These are phyloP conservation scores for Chironomus striatipennis DNA, from an alignment of 1,140 invertebrate species.

Conservation along the genomic window DNA sequence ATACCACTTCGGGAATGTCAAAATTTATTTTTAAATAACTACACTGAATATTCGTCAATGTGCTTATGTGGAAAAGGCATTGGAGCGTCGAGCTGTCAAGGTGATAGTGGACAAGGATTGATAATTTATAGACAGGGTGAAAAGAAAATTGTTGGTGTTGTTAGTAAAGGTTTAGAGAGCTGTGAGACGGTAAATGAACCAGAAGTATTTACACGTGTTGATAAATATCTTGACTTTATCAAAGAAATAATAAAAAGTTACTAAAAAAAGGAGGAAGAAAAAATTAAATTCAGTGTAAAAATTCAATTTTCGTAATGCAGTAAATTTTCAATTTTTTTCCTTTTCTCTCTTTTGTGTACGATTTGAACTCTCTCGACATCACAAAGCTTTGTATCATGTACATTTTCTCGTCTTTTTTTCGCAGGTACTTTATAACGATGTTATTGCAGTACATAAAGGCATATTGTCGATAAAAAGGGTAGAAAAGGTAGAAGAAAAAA, in stretches of 20 bases:
- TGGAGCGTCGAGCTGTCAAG: not conserved
- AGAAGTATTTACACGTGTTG: not conserved
- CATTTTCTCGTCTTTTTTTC: too few species aligned
- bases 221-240: constrained; percentile 3
- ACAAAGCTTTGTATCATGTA: not conserved
- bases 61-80: not conserved
- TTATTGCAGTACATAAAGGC: not conserved
- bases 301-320: not conserved
- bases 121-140: not conserved
- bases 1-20: not conserved
- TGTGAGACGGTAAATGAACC: constrained; percentile 5
- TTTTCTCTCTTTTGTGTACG: too few species aligned
- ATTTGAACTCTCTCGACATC: too few species aligned
- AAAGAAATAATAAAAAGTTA: not conserved
- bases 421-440: not conserved
- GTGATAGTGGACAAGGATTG: not conserved
- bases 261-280: not conserved
- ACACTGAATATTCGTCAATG: not conserved
- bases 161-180: not conserved
- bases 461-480: too few species aligned
- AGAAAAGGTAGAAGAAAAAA: too few species aligned
- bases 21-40: constrained; percentile 1
- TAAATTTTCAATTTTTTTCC: not conserved
- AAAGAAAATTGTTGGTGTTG: not conserved
- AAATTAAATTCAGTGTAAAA: not conserved